Evolutionary conservation across 2,113 vertebrate genomes (phyloP), one percentile per base, ranked within the genome.

Genomic region (Hystrix cristata): DNA sequence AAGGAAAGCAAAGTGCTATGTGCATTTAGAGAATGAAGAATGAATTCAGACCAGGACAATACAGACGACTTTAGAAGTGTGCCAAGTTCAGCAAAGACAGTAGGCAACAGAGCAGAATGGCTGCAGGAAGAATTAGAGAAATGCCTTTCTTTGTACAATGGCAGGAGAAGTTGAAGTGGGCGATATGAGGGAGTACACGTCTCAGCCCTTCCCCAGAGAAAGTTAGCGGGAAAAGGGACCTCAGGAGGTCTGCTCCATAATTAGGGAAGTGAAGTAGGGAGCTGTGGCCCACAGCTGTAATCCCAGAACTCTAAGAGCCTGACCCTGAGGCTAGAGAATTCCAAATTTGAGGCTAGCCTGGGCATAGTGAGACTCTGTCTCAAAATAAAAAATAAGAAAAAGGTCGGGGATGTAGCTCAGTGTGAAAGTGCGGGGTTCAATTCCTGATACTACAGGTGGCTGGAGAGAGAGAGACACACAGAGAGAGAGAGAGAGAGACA

Each of bases 11-110:
- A 91, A 86, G 4, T 71, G 25, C 14, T 78, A 6, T 10, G 18
- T 87, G 15, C 95, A 31, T 92, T 89, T n/a, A 55, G 34, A 89
- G 38, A 94, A 65, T 46, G 27, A 82, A 91, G n/a, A 64, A 25
- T 88, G 80, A 74, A 53, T 78, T 78, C 48, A 79, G 84, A 76
- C 7, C 15, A 85, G 46, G 38, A 18, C 53, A 55, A 53, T 76
- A 79, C 1, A 65, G 69, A 27, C 72, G 48, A 67, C 51, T 59
- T 69, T 34, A 91, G 72, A 88, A 38, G 5, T 46, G 23, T n/a
- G 31, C 38, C 31, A 76, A 71, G 31, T 89, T 93, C 71, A 91
- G 7, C n/a, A 78, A 83, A 93, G 83, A 25, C 71, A 18, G 23
- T 57, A 51, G 81, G 5, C 64, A 64, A 51, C 72, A 62, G 38